phyloP scores from a whole-genome alignment of 35 echinoderm and acorn worm species.

The Patiria miniata region DNA sequence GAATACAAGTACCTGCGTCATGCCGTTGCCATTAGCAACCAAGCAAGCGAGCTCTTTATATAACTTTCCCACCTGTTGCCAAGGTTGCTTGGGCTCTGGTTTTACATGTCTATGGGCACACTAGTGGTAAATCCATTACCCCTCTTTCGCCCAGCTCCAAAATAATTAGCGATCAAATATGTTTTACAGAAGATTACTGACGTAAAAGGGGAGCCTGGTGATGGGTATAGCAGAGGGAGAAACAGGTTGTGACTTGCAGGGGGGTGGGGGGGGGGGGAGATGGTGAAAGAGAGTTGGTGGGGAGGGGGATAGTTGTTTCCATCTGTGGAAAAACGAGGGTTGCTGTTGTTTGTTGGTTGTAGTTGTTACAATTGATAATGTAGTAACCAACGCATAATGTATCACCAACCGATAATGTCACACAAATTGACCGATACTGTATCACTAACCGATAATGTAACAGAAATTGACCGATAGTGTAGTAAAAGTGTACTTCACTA shows the following conservation, averaged over 20 bases:
- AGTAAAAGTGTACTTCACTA: too few relatives aligned
- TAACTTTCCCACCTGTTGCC: not conserved
- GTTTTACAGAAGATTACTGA: conserved; percentile 15
- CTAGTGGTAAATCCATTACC: conserved; percentile 14
- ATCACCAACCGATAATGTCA: too few relatives aligned
- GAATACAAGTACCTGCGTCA: not conserved
- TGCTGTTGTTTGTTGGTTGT: too few relatives aligned
- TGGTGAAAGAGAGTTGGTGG: not conserved
- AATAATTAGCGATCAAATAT: conserved; percentile 15
- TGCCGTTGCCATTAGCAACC: not conserved
- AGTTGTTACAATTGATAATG: too few relatives aligned
- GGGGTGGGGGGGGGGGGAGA: not conserved
- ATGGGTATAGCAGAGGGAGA: not conserved
- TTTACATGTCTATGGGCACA: not conserved
- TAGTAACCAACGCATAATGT: too few relatives aligned
- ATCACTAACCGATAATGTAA: too few relatives aligned
- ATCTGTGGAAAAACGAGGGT: not conserved
- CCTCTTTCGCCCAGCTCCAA: not conserved
- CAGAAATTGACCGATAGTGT: too few relatives aligned
- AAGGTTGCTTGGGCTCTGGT: not conserved
- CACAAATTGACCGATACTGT: too few relatives aligned
- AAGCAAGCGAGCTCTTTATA: not conserved
- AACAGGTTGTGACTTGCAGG: not conserved
- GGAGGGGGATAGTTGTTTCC: not conserved
- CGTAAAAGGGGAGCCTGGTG: not conserved